Evolutionary conservation across 2,113 vertebrate genomes (phyloP).

Genomic region (Haplochromis burtoni): DNA sequence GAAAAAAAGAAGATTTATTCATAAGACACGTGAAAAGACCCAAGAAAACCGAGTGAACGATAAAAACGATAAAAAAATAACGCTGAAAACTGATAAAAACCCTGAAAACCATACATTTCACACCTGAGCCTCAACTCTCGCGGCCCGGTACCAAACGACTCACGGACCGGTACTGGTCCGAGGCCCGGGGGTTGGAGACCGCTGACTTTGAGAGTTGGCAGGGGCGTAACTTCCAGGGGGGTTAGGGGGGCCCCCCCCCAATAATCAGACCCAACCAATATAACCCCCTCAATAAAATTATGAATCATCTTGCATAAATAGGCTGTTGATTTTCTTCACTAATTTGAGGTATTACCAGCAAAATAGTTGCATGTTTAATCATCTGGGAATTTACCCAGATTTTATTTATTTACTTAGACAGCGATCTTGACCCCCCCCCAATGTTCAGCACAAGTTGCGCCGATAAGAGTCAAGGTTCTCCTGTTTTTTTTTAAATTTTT

Average conservation of each 20-base stretch:
- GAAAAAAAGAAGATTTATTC: neutral
- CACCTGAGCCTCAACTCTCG: neutral
- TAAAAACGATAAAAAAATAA: neutral
- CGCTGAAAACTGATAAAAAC: neutral
- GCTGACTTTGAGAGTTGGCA: neutral
- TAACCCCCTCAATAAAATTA: neutral
- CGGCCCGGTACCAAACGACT: neutral
- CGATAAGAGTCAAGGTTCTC: neutral
- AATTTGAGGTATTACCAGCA: neutral
- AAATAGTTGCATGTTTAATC: neutral
- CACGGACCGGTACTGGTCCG: accelerated
- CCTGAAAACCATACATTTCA: neutral
- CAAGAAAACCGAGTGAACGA: accelerated
- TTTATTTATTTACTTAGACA: neutral
- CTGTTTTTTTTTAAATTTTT: neutral
- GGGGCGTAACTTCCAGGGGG: neutral
- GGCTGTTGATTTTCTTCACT: neutral
- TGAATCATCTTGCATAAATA: neutral
- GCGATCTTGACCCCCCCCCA: neutral
- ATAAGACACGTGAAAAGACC: neutral
- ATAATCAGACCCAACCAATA: neutral
- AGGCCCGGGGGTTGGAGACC: neutral
- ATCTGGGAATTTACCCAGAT: neutral
- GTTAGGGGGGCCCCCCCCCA: neutral
- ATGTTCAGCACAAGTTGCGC: neutral